Base-by-base conservation (phyloP, 1,140 invertebrate species). In the Apis dorsata region DNA sequence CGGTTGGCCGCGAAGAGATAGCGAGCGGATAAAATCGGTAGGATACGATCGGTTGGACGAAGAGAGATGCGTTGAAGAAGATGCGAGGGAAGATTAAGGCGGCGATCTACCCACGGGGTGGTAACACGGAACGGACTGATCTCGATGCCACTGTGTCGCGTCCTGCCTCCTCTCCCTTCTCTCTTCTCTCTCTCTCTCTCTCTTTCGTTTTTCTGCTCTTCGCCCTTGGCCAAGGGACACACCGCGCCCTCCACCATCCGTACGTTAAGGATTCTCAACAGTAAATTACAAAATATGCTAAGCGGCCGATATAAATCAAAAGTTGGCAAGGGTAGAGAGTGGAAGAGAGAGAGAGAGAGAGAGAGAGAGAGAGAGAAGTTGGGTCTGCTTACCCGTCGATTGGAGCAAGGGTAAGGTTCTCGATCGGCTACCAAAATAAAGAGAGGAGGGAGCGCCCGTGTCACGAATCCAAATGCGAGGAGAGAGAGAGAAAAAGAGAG, bases 261-360 rank as follows among this genome's bases (percentile, higher is more conserved):
- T 92, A 92, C 93, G 93, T 93, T 93, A 90, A 92, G 86, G 91
- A 92, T 93, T 93, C 92, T 93, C 92, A 94, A 92, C 90, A 91
- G 91, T 92, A 92, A 92, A 92, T 92, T 92, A 92, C 88, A 92
- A 92, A 92, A 91, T 93, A 93, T 93, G 93, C 93, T 93, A 93
- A 93, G 91, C 92, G 91, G 85, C 84, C 89, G 93, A 93, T 93
- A 93, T 93, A 93, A 93, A 93, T 93, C 93, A 94, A 94, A 93
- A 93, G 87, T 91, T 86, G 88, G 85, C 90, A 66, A 73, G 85
- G 81, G 85, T 84, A 79, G 69, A 60, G 68, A 74, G n/a, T n/a
- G 71, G 65, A 76, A 51, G 72, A 79, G 49, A 51, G 63, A 60
- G n/a, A 66, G 15, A 62, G 21, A 3, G 62, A 24, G 62, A 24